Base-by-base conservation (phyloP, 2,888 invertebrate genomes). In the Cerastoderma edule region DNA sequence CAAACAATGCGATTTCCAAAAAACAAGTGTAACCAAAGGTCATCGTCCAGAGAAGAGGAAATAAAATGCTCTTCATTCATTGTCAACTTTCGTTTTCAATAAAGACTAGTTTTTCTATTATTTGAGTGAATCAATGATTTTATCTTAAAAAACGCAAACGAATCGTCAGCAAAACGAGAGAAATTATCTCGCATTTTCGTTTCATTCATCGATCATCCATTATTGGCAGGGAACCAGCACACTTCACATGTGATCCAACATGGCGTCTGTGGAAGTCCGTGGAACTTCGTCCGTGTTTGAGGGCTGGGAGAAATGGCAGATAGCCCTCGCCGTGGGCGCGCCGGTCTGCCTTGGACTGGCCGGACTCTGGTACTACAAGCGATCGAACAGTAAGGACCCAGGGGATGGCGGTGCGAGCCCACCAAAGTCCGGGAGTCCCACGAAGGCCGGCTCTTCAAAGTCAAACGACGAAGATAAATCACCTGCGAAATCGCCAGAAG, bases 271-370 rank as follows among this genome's bases (percentile, higher is more conserved):
- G 63, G 75, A 69, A 57, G 75, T 60, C 57, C 57, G 69, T 53
- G 32, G 39, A 39, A 63, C 16, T 13, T 66, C 63, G 32, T 79
- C 79, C 24, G 57, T 75, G 13, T 74, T 79, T 35, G 88, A 89
- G 76, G 88, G 88, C 6, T 88, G 88, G 88, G 82, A 85, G 30
- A 97, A 96, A 94, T 97, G 97, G 97, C 96, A 97, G 94, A 94
- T 97, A 89, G 97, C 96, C 78, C 94, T 97, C 80, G 95, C 96
- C 76, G 94, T 97, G 82, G 97, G 97, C 86, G 96, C 97, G 83
- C 96, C 97, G 89, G 94, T 97, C 85, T 96, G 96, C 75, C 94
- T 96, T 72, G 97, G 97, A 73, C 93, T 97, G 90, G 90, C 89
- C 22, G 96, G 96, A 90, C 95, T 96, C 91, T 96, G 96, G 94